Conservation (phyloP, 2,113 vertebrate genomes). For the Peromyscus californicus region DNA sequence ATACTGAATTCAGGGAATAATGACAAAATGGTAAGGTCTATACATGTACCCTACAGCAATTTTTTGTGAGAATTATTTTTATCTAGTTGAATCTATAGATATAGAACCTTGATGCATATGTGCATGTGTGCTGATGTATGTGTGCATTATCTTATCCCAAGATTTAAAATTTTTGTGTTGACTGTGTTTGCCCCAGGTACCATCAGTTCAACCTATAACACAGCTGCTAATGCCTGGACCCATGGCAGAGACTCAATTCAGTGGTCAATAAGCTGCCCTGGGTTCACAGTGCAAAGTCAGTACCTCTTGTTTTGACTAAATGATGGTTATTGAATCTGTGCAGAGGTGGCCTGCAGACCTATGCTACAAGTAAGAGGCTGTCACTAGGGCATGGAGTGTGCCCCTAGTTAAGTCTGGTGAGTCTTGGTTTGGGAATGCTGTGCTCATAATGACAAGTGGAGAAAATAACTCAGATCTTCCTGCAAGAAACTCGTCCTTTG, state of each 20-base stretch:
- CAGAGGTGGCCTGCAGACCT: accelerated
- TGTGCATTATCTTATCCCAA: not conserved
- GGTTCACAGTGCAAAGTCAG: not conserved
- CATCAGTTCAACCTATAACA: not conserved
- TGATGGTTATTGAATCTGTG: no score
- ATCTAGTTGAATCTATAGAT: not conserved
- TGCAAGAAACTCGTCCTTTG: not conserved
- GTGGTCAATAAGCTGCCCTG: not conserved
- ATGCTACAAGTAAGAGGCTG: not conserved
- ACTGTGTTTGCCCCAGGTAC: not conserved
- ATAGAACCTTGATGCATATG: not conserved
- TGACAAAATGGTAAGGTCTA: not conserved
- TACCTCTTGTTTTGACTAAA: not conserved
- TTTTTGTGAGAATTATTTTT: not conserved
- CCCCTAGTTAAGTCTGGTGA: not conserved
- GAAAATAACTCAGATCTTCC: no score
- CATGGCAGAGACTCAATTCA: not conserved
- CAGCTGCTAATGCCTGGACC: not conserved
- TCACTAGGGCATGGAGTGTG: accelerated
- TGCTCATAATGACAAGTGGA: not conserved
- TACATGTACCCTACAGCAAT: no score
- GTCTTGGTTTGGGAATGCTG: not conserved
- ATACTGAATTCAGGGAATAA: not conserved
- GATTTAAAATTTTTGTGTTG: not conserved
- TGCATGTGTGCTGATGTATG: no score